Percentiles rank a stretch among this genome's conserved stretches.
Evolutionary conservation across 1,140 invertebrate genomes (phyloP).

Genomic region (Agrypnia vestita): DNA sequence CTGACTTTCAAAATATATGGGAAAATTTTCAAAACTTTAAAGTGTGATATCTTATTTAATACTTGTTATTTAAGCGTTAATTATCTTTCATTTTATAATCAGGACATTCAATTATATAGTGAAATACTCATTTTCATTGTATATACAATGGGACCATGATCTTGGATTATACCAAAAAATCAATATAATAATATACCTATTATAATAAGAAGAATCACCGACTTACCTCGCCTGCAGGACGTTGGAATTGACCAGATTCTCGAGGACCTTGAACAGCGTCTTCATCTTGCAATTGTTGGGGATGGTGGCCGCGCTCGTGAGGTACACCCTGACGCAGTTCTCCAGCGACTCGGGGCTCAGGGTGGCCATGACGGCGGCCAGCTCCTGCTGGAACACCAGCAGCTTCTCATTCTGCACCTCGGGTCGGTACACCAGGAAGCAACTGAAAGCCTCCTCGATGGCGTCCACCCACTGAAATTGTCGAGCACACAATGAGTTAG

Average conservation of each 20-base stretch:
- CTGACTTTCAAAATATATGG: too few relatives aligned
- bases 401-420: conserved; percentile 80
- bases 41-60: too few relatives aligned
- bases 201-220: too few relatives aligned
- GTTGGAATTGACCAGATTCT: conserved; percentile 81
- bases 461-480: conserved; percentile 82
- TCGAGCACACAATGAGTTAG: not conserved
- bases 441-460: conserved; percentile 90
- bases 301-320: conserved; percentile 79
- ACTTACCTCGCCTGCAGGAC: conserved; percentile 77
- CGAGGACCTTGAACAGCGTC: conserved; percentile 81
- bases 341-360: conserved; percentile 82
- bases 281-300: conserved; percentile 82
- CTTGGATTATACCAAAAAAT: too few relatives aligned
- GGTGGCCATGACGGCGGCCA: conserved; percentile 70
- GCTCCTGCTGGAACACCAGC: conserved; percentile 77
- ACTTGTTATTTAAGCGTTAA: too few relatives aligned
- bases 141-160: too few relatives aligned
- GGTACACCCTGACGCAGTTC: conserved; percentile 79
- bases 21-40: too few relatives aligned
- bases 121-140: too few relatives aligned
- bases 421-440: conserved; percentile 84
- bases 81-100: too few relatives aligned
- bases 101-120: too few relatives aligned
- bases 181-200: too few relatives aligned